phyloP scores from a whole-genome alignment of 1,140 invertebrate genomes.

The Capitella teleta region DNA sequence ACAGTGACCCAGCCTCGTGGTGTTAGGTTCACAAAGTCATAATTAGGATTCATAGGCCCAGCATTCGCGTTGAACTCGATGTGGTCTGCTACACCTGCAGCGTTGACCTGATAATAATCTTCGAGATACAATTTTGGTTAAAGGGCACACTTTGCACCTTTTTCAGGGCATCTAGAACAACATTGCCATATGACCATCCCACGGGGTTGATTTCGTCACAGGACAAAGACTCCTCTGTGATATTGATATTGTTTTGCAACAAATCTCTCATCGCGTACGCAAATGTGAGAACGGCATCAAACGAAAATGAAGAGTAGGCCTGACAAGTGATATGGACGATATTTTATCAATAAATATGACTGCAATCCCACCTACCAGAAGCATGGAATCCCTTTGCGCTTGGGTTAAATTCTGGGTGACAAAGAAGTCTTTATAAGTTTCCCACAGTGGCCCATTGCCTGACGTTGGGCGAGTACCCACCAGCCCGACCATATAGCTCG shows the following conservation, averaged over 20 bases:
- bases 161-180: too few relatives aligned
- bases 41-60: neutral
- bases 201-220: neutral
- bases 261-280: neutral
- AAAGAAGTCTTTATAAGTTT: too few relatives aligned
- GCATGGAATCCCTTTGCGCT: too few relatives aligned
- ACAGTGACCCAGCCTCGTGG: neutral
- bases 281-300: neutral
- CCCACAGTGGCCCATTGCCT: neutral
- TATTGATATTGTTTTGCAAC: neutral
- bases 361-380: too few relatives aligned
- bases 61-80: neutral
- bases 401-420: too few relatives aligned
- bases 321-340: too few relatives aligned
- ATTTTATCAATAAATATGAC: too few relatives aligned
- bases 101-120: neutral
- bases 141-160: too few relatives aligned
- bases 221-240: neutral
- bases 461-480: neutral
- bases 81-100: neutral
- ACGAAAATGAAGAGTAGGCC: too few relatives aligned
- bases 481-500: neutral
- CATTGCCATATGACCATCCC: neutral
- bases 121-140: too few relatives aligned
- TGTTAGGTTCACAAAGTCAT: neutral